phyloP scores from a whole-genome alignment of 2,797 vertebrate genomes.

The Otolemur crassicaudatus region DNA sequence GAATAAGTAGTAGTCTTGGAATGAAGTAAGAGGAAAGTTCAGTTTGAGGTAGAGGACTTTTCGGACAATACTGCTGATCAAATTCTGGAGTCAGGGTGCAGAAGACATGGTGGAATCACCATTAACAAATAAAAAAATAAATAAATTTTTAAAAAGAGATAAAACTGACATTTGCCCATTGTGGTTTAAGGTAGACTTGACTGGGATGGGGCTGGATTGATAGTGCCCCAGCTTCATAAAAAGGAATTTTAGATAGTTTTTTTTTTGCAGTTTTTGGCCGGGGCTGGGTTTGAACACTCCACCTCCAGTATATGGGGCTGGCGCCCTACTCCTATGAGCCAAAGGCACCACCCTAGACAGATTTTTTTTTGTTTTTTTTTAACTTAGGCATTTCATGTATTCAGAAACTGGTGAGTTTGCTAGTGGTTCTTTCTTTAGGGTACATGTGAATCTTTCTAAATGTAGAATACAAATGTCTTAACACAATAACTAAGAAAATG shows the following conservation, averaged over 20 bases:
- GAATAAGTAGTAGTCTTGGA: neutral
- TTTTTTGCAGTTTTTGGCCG: no score
- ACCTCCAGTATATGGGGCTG: no score
- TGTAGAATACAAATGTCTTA: no score
- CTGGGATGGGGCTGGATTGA: neutral
- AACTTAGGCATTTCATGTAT: neutral
- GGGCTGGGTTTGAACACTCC: no score
- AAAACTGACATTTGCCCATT: neutral
- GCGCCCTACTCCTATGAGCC: no score
- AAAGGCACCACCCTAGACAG: no score
- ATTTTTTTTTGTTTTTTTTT: no score
- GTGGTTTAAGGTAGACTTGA: neutral
- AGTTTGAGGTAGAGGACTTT: conserved; percentile 49
- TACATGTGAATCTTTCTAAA: no score
- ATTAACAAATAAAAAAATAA: neutral
- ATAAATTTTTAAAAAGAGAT: neutral
- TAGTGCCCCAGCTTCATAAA: neutral
- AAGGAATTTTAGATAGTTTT: neutral
- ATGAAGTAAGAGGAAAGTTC: conserved; percentile 17
- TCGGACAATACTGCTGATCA: neutral
- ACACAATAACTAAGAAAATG: no score
- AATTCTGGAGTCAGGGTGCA: neutral
- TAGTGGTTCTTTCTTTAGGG: neutral
- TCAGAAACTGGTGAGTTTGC: neutral
- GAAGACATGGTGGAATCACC: conserved; percentile 1